A percentile compares a stretch with the other conserved stretches of the same genome.
Evolutionary conservation across 2,113 vertebrate species (phyloP).

Genomic region (Paracanthobrama guichenoti): DNA sequence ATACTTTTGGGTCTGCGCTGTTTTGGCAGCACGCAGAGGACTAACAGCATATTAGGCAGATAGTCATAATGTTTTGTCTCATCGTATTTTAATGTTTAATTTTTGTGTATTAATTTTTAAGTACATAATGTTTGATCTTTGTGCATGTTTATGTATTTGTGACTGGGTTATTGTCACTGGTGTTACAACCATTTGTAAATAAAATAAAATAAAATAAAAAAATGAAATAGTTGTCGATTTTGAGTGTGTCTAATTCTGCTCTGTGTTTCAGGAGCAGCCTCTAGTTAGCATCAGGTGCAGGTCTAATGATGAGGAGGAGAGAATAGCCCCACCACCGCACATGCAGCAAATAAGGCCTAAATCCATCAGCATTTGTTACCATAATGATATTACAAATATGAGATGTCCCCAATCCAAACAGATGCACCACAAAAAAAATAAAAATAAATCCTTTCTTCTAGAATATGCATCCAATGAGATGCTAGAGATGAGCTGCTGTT

Average conservation of each 20-base stretch:
- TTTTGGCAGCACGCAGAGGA: no score
- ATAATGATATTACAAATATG: conserved; percentile 2
- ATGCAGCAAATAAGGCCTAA: neutral
- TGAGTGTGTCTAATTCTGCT: neutral
- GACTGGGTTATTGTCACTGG: no score
- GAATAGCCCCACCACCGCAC: neutral
- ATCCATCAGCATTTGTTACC: neutral
- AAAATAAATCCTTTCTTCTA: neutral
- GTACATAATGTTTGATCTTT: no score
- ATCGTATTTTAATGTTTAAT: no score
- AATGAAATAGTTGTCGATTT: no score
- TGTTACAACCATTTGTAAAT: no score
- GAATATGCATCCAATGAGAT: neutral
- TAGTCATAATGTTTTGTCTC: no score
- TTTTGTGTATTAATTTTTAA: no score
- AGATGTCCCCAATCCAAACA: neutral
- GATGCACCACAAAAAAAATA: neutral
- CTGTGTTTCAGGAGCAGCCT: neutral
- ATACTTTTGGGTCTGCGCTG: no score
- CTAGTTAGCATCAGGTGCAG: neutral
- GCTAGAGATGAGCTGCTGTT: neutral
- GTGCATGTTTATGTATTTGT: no score
- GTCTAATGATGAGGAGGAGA: neutral
- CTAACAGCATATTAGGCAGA: no score
- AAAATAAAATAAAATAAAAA: no score